Evolutionary conservation across 2,797 vertebrate species (phyloP).

Genomic region (Poeciliopsis turneri): DNA sequence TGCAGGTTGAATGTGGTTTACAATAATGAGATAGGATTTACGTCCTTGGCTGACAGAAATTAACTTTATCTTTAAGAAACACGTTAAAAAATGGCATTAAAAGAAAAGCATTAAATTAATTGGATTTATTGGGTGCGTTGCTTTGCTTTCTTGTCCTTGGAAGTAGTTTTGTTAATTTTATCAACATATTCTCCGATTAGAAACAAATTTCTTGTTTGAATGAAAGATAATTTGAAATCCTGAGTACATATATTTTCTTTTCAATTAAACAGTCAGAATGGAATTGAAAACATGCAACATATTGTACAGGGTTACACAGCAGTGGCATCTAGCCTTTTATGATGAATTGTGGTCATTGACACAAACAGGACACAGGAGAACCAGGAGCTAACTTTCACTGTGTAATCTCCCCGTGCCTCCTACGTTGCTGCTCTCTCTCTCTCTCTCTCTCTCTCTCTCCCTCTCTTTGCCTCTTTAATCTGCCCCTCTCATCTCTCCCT

Average conservation of each 20-base stretch:
- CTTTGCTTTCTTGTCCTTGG: background rate
- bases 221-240: background rate
- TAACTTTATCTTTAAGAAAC: background rate
- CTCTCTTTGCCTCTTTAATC: slow-evolving; percentile 34
- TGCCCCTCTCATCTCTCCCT: slow-evolving; percentile 34
- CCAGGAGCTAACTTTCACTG: slow-evolving; percentile 5
- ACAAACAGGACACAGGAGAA: slow-evolving; percentile 16
- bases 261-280: background rate
- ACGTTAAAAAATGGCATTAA: background rate
- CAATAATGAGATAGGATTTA: no score
- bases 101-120: background rate
- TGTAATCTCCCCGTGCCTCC: slow-evolving; percentile 14
- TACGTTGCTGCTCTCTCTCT: slow-evolving; percentile 12
- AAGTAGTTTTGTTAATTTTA: background rate
- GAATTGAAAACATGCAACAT: background rate
- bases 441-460: slow-evolving; percentile 3
- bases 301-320: background rate
- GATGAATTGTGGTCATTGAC: slow-evolving; percentile 2
- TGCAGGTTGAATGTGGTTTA: no score
- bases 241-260: background rate
- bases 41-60: background rate
- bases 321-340: background rate
- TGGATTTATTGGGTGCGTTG: background rate
- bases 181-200: background rate
- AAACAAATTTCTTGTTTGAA: background rate